These are phyloP conservation scores for Heliopora coerulea DNA, from an alignment of 92 coral and sea anemone genomes.

Conservation along the genomic window DNA sequence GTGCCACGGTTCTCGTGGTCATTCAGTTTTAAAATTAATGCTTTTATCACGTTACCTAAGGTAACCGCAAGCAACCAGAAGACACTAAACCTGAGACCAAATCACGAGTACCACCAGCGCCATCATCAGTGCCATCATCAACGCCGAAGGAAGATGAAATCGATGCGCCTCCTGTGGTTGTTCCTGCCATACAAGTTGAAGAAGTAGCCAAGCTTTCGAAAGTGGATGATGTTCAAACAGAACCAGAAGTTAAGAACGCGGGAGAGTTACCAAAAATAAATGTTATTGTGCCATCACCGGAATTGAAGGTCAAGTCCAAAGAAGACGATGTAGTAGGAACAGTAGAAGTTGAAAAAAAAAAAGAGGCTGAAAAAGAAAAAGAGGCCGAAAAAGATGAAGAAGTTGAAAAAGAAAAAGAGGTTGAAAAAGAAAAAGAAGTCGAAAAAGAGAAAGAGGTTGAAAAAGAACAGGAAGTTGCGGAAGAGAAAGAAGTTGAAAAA, in stretches of 20 bases:
- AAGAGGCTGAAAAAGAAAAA: no score
- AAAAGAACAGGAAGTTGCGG: background rate
- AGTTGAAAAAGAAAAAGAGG: slow-evolving; percentile 18
- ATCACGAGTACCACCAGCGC: background rate
- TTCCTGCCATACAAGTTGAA: slow-evolving; percentile 18
- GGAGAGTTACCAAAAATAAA: slow-evolving; percentile 25
- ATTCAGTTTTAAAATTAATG: no score
- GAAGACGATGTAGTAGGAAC: background rate
- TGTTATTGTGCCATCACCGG: slow-evolving; percentile 18
- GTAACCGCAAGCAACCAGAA: slow-evolving; percentile 33
- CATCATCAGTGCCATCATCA: background rate
- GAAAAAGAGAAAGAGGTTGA: background rate
- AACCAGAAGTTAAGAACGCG: slow-evolving; percentile 5
- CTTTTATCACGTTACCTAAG: background rate
- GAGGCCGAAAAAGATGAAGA: no score
- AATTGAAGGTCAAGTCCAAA: slow-evolving; percentile 20
- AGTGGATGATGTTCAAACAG: background rate
- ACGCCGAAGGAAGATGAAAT: background rate
- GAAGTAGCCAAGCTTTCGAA: slow-evolving; percentile 8
- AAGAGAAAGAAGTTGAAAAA: background rate
- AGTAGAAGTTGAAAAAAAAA: no score
- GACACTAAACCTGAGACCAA: background rate
- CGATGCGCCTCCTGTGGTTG: background rate
- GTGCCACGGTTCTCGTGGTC: no score
- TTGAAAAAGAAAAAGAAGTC: slow-evolving; percentile 16